These are phyloP conservation scores for Thunnus albacares DNA, from an alignment of 2,797 vertebrate genomes.

Conservation along the genomic window DNA sequence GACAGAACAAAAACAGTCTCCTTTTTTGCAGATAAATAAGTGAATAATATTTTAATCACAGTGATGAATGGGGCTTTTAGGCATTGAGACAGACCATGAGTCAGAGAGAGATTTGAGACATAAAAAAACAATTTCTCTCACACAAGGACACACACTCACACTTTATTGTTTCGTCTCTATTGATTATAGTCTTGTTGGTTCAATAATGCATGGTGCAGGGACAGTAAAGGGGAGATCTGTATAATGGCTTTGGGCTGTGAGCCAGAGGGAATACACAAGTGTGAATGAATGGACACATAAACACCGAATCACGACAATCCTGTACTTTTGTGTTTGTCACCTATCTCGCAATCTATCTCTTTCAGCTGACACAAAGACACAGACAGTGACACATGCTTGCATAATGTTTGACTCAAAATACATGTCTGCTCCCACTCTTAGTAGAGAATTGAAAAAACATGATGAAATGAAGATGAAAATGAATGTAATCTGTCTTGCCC, in stretches of 20 bases:
- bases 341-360: conserved; percentile 40
- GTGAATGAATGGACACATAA: conserved; percentile 50
- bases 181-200: conserved; percentile 70
- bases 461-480: conserved; percentile 43
- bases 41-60: conserved; percentile 60
- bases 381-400: conserved; percentile 51
- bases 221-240: conserved; percentile 45
- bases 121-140: conserved; percentile 43
- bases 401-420: conserved; percentile 36
- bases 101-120: conserved; percentile 58
- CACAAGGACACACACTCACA: conserved; percentile 15
- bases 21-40: conserved; percentile 49
- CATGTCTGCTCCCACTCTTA: conserved; percentile 27
- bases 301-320: conserved; percentile 49
- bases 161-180: conserved; percentile 58
- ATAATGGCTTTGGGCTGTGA: conserved; percentile 49
- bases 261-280: conserved; percentile 40
- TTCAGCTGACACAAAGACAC: conserved; percentile 41
- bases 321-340: conserved; percentile 37
- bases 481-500: conserved; percentile 37
- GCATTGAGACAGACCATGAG: conserved; percentile 55
- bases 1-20: conserved; percentile 46
- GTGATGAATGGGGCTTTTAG: conserved; percentile 75
- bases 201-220: conserved; percentile 68
- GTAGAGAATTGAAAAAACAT: conserved; percentile 20